A percentile compares a stretch with the other conserved stretches of the same genome.
phyloP scores from a whole-genome alignment of 2,888 invertebrate genomes.

The Argynnis bischoffii region DNA sequence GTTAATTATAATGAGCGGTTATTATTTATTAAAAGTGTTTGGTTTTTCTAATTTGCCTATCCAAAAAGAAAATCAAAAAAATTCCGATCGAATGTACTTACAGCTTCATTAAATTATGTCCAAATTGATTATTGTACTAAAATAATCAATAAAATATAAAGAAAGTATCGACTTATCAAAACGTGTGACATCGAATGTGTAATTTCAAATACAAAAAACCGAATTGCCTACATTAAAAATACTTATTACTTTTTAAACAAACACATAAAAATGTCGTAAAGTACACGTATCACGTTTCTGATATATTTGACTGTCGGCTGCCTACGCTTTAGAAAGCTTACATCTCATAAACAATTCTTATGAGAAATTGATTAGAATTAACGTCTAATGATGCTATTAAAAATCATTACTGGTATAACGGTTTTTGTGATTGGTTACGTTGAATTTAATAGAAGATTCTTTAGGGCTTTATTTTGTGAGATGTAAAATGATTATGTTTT shows the following conservation, averaged over 20 bases:
- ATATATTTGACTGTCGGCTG: constrained; percentile 20
- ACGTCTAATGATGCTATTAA: constrained; percentile 34
- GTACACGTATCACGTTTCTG: constrained; percentile 30
- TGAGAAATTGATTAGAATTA: constrained; percentile 34
- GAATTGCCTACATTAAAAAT: constrained; percentile 30
- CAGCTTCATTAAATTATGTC: no score
- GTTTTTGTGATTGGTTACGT: constrained; percentile 28
- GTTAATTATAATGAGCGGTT: no score
- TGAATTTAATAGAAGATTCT: neutral
- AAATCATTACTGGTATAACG: constrained; percentile 26
- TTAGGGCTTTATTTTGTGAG: constrained; percentile 2
- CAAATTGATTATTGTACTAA: constrained; percentile 7
- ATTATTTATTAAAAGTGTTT: no score
- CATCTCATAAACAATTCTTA: constrained; percentile 20
- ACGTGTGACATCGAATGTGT: neutral
- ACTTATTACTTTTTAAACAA: constrained; percentile 33
- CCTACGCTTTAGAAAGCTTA: constrained; percentile 39
- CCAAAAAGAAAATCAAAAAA: no score
- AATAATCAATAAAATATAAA: neutral
- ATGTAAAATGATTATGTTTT: neutral
- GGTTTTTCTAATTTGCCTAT: no score
- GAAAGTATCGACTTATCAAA: constrained; percentile 6
- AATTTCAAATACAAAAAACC: constrained; percentile 17
- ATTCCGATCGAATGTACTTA: no score
- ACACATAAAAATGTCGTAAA: constrained; percentile 36